These are phyloP conservation scores for Lipotes vexillifer DNA, from an alignment of 2,113 vertebrate genomes.

Conservation along the genomic window DNA sequence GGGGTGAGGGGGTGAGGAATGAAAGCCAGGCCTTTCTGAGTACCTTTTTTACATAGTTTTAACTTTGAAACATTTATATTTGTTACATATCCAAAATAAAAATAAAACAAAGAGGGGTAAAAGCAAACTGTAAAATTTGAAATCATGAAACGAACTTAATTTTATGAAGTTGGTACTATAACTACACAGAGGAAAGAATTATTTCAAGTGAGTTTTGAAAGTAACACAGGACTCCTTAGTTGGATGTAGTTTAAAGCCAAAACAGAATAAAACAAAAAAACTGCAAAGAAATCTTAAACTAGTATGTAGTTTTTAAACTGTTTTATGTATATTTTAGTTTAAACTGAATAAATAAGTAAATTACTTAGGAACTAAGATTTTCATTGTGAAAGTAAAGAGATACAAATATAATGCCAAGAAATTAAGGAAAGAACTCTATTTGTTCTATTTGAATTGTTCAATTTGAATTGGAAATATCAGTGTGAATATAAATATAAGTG, in stretches of 20 bases:
- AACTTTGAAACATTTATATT: neutral
- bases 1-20: neutral
- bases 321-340: neutral
- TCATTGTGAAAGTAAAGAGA: neutral
- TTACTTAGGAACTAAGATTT: neutral
- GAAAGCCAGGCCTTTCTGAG: neutral
- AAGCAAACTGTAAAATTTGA: neutral
- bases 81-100: neutral
- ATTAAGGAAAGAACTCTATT: neutral
- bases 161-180: neutral
- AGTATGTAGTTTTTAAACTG: neutral
- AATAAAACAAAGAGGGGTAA: neutral
- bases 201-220: neutral
- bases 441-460: neutral
- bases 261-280: neutral
- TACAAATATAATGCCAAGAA: neutral
- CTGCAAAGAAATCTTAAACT: neutral
- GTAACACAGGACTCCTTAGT: neutral
- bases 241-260: neutral
- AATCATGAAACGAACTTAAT: neutral
- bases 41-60: neutral
- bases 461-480: neutral
- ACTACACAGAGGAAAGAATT: neutral
- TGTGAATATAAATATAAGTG: neutral
- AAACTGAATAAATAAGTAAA: neutral